These are phyloP conservation scores for Drosophila aldrichi DNA, from an alignment of 2,888 invertebrate genomes.

Conservation along the genomic window DNA sequence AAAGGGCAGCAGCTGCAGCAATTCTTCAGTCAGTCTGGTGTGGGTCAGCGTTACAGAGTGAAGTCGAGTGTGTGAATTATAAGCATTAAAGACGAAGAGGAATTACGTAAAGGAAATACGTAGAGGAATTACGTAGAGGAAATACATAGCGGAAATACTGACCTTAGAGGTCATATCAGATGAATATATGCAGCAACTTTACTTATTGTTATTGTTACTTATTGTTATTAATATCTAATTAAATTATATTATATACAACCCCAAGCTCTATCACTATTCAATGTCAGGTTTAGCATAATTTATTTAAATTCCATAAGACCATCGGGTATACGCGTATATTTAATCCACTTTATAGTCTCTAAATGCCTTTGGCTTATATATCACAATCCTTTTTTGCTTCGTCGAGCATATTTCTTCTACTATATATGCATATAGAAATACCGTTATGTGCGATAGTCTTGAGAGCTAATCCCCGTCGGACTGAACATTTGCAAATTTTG, in stretches of 20 bases:
- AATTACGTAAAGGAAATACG: too few relatives aligned
- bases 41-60: too few relatives aligned
- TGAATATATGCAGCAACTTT: too few relatives aligned
- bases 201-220: too few relatives aligned
- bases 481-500: slow-evolving; percentile 57
- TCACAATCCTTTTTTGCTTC: neutral
- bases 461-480: slow-evolving; percentile 52
- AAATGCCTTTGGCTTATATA: neutral
- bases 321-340: neutral
- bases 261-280: neutral
- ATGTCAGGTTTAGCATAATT: neutral
- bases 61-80: too few relatives aligned
- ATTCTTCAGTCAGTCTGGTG: too few relatives aligned
- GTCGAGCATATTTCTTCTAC: neutral
- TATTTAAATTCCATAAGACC: neutral
- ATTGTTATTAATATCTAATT: neutral
- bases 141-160: too few relatives aligned
- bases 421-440: neutral
- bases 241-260: neutral
- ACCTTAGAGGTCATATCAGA: too few relatives aligned
- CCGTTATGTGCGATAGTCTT: slow-evolving; percentile 14
- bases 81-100: too few relatives aligned
- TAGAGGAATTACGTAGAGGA: too few relatives aligned
- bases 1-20: too few relatives aligned
- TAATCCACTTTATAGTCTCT: neutral